phyloP scores from a whole-genome alignment of 2,888 invertebrate genomes.

The Onchidella celtica region DNA sequence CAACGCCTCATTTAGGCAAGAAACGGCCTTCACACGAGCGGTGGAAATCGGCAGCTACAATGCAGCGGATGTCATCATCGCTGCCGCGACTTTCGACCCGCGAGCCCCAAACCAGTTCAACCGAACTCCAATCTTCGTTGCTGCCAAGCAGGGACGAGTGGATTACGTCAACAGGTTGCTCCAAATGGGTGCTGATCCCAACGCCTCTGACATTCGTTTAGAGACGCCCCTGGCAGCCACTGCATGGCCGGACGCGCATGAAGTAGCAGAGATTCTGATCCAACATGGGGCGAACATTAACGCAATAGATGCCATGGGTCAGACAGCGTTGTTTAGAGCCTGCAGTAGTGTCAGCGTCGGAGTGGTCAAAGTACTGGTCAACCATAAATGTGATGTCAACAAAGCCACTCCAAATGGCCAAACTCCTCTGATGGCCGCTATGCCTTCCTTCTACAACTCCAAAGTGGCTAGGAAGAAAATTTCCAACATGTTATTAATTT shows the following conservation, averaged over 20 bases:
- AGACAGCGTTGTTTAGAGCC: slow-evolving; percentile 57
- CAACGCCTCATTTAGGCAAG: slow-evolving; percentile 45
- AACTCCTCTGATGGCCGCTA: slow-evolving; percentile 57
- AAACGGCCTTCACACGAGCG: slow-evolving; percentile 56
- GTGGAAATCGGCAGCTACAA: slow-evolving; percentile 27
- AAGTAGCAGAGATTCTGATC: slow-evolving; percentile 54
- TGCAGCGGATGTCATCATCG: slow-evolving; percentile 46
- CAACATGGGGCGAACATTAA: slow-evolving; percentile 56
- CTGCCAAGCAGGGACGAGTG: slow-evolving; percentile 47
- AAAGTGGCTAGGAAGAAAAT: slow-evolving; percentile 46
- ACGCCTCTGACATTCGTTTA: slow-evolving; percentile 52
- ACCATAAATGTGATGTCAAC: slow-evolving; percentile 51
- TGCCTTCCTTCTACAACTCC: slow-evolving; percentile 54
- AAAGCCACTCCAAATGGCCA: slow-evolving; percentile 38
- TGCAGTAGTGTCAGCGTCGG: slow-evolving; percentile 49
- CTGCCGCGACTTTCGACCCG: slow-evolving; percentile 46
- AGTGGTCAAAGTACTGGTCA: slow-evolving; percentile 46
- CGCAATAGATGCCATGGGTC: slow-evolving; percentile 46
- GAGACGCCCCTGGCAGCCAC: slow-evolving; percentile 57
- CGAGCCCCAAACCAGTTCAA: slow-evolving; percentile 54
- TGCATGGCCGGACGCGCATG: slow-evolving; percentile 33
- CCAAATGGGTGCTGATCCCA: slow-evolving; percentile 49
- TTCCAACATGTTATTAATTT: slow-evolving; percentile 52
- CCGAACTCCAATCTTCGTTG: slow-evolving; percentile 53
- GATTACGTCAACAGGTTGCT: slow-evolving; percentile 44